Evolutionary conservation across 2,888 invertebrate species (phyloP).

Genomic region (Bombylius discolor): DNA sequence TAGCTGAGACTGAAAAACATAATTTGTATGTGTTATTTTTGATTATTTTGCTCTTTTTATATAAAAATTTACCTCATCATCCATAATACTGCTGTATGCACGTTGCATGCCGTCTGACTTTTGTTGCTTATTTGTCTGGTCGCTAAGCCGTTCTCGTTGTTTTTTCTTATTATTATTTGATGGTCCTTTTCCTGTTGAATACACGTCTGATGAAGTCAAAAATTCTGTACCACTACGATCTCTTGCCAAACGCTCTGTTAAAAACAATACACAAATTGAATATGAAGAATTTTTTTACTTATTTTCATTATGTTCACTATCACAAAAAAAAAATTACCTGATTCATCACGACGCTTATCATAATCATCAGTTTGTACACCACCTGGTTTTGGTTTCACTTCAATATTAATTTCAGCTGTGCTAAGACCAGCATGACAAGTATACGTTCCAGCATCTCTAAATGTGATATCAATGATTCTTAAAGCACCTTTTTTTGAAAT

Average conservation of each 20-base stretch:
- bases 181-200: slow-evolving; percentile 28
- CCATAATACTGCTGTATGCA: slow-evolving; percentile 34
- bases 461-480: slow-evolving; percentile 66
- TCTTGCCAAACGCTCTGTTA: slow-evolving; percentile 30
- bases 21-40: too few relatives aligned
- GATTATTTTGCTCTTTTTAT: background rate
- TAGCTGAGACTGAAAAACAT: too few relatives aligned
- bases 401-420: slow-evolving; percentile 64
- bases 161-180: slow-evolving; percentile 20
- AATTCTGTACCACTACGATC: slow-evolving; percentile 34
- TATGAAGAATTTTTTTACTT: too few relatives aligned
- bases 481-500: slow-evolving; percentile 85
- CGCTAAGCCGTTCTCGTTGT: slow-evolving; percentile 28
- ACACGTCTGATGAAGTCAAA: slow-evolving; percentile 35
- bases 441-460: slow-evolving; percentile 72
- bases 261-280: background rate
- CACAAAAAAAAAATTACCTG: slow-evolving; percentile 22
- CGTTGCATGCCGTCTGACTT: slow-evolving; percentile 32
- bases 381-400: slow-evolving; percentile 66
- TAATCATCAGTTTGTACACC: slow-evolving; percentile 72
- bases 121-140: slow-evolving; percentile 29
- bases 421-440: slow-evolving; percentile 76
- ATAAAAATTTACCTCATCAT: slow-evolving; percentile 29
- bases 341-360: slow-evolving; percentile 40
- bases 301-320: too few relatives aligned